A percentile compares a stretch with the other conserved stretches of the same genome.
Conservation (phyloP, 2,113 vertebrate species). For the Mugil cephalus region DNA sequence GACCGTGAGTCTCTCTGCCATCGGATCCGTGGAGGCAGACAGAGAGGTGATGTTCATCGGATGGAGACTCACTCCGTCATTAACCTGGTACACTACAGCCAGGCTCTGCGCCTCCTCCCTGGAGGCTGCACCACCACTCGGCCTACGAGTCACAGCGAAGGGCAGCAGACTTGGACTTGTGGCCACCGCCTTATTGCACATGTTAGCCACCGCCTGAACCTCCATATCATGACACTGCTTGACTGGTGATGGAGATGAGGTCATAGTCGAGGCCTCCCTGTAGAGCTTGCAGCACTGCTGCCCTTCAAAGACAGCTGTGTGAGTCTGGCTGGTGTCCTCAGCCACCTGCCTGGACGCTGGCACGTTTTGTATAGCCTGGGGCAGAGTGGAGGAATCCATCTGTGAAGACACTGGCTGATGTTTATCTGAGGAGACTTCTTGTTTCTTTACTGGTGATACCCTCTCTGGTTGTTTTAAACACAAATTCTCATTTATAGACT, state of each 20-base stretch:
- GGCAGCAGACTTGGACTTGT: constrained; percentile 93
- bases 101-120: constrained; percentile 83
- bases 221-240: constrained; percentile 87
- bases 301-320: constrained; percentile 73
- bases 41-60: constrained; percentile 26
- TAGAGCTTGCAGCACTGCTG: constrained; percentile 76
- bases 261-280: constrained; percentile 89
- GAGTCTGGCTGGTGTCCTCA: constrained; percentile 45
- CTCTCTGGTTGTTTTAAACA: constrained; percentile 30
- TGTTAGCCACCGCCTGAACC: constrained; percentile 91
- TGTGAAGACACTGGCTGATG: constrained; percentile 53
- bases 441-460: constrained; percentile 34
- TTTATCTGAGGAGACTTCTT: constrained; percentile 57
- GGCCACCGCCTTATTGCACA: constrained; percentile 87
- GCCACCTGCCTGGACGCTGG: constrained; percentile 60
- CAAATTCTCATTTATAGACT: constrained; percentile 46
- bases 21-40: constrained; percentile 31
- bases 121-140: constrained; percentile 31
- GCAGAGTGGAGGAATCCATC: constrained; percentile 38
- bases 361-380: constrained; percentile 56
- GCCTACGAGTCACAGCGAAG: constrained; percentile 71
- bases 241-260: constrained; percentile 65
- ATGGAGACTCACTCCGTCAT: constrained; percentile 35
- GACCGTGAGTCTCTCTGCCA: constrained; percentile 65
- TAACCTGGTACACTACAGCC: constrained; percentile 78